Evolutionary conservation across 2,888 invertebrate genomes (phyloP).

Genomic region (Dione vanillae): DNA sequence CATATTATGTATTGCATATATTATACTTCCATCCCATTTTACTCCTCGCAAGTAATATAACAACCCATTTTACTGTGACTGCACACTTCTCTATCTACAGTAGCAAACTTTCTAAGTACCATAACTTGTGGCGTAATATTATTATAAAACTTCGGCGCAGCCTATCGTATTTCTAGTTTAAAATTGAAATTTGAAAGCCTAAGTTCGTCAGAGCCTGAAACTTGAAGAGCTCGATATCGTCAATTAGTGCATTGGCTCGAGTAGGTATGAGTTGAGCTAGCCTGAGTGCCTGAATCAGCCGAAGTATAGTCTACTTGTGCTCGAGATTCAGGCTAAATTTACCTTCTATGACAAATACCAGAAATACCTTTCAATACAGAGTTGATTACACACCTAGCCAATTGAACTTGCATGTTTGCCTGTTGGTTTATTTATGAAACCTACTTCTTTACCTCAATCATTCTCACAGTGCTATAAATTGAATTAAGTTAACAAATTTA

Average conservation of each 20-base stretch:
- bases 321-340: constrained; percentile 37
- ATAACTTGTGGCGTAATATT: constrained; percentile 56
- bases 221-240: constrained; percentile 74
- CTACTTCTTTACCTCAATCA: neutral
- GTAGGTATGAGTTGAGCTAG: constrained; percentile 45
- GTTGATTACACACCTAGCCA: neutral
- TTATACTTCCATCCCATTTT: constrained; percentile 2
- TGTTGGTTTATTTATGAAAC: neutral
- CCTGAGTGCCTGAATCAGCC: constrained; percentile 37
- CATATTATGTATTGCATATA: neutral
- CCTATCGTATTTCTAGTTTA: constrained; percentile 67
- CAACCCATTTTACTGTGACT: constrained; percentile 6
- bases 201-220: constrained; percentile 66
- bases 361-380: constrained; percentile 11
- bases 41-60: constrained; percentile 25
- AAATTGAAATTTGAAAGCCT: constrained; percentile 71
- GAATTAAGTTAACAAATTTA: neutral
- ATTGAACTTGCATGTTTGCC: neutral
- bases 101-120: constrained; percentile 42
- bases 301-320: constrained; percentile 34
- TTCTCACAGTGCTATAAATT: neutral
- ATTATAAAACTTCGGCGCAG: constrained; percentile 65
- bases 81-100: constrained; percentile 24
- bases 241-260: constrained; percentile 69
- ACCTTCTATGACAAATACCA: constrained; percentile 22